Conservation (phyloP, 2,797 vertebrate genomes). For the Manis pentadactyla region DNA sequence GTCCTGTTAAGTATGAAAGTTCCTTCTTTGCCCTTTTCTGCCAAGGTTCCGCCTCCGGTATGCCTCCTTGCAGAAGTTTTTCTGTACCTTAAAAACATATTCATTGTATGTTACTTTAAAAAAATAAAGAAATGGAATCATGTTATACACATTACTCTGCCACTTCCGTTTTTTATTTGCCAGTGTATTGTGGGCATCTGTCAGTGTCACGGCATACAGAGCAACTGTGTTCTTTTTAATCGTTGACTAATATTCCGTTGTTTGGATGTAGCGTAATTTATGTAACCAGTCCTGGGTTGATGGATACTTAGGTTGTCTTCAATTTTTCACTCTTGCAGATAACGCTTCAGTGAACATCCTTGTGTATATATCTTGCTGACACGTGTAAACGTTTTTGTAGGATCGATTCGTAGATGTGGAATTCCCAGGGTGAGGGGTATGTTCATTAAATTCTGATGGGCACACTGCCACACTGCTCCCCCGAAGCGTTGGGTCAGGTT, state of each 20-base stretch:
- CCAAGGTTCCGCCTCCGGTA: not conserved
- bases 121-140: not conserved
- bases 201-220: not conserved
- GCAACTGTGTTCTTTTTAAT: constrained; percentile 2
- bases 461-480: not conserved
- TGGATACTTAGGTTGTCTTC: constrained; percentile 18
- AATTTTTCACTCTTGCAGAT: constrained; percentile 41
- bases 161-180: not conserved
- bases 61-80: not conserved
- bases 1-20: not conserved
- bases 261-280: not conserved
- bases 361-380: not conserved
- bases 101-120: not conserved
- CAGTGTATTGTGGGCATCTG: not conserved
- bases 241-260: constrained; percentile 47
- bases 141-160: not conserved
- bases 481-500: not conserved
- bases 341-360: not conserved
- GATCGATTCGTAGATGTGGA: not conserved
- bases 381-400: not conserved
- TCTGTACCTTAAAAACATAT: not conserved
- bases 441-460: not conserved
- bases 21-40: not conserved
- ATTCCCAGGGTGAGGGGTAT: not conserved
- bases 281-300: constrained; percentile 24